Conservation (phyloP, 2,113 vertebrate genomes). For the Xiphophorus maculatus region DNA sequence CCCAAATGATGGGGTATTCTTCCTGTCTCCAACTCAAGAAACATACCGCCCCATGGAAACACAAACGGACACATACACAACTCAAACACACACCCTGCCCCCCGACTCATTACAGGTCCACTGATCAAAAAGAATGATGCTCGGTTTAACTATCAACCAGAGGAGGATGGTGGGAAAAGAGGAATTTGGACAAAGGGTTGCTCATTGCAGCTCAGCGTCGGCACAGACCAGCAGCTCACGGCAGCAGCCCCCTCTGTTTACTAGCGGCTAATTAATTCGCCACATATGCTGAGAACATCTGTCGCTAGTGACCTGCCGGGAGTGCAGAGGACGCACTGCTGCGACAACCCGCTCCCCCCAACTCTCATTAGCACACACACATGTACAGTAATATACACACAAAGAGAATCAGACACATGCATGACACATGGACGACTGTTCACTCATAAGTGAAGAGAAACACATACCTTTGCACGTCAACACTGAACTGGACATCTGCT, state of each 20-base stretch:
- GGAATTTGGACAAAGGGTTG: slow-evolving; percentile 97
- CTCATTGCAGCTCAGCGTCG: slow-evolving; percentile 61
- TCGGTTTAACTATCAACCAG: slow-evolving; percentile 84
- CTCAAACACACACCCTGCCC: slow-evolving; percentile 52
- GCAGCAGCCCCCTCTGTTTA: slow-evolving; percentile 95
- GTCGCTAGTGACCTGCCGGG: slow-evolving; percentile 95
- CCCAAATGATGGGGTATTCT: slow-evolving; percentile 78
- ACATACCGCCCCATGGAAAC: slow-evolving; percentile 35
- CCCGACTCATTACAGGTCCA: slow-evolving; percentile 71
- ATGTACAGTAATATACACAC: slow-evolving; percentile 52
- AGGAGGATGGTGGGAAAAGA: slow-evolving; percentile 85
- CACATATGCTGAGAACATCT: slow-evolving; percentile 99
- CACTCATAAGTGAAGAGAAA: slow-evolving; percentile 25
- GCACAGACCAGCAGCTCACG: slow-evolving; percentile 86
- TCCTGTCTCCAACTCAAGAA: slow-evolving; percentile 71
- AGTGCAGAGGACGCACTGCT: slow-evolving; percentile 94
- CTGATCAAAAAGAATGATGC: slow-evolving; percentile 98
- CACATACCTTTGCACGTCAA: slow-evolving; percentile 35
- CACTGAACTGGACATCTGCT: slow-evolving; percentile 5
- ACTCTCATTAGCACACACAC: slow-evolving; percentile 91
- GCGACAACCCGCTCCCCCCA: slow-evolving; percentile 86
- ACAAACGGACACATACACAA: slow-evolving; percentile 32
- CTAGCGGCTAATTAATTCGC: slow-evolving; percentile 99
- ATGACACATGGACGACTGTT: slow-evolving; percentile 16
- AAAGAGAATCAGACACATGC: slow-evolving; percentile 35